Conservation (phyloP, 2,797 vertebrate genomes). For the Rhabdomys pumilio region DNA sequence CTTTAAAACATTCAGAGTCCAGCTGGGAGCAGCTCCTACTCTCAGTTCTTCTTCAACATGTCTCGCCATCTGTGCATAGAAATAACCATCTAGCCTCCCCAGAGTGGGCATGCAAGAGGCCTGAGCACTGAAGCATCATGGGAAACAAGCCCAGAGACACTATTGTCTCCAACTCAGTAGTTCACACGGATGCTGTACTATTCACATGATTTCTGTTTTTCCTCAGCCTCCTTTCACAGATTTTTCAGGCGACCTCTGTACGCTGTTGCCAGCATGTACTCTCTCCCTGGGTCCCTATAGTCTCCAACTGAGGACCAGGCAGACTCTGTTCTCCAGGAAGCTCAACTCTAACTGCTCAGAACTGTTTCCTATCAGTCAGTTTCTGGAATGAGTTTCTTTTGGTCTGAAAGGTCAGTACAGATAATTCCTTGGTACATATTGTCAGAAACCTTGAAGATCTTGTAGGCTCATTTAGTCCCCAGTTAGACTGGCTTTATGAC, state of each 20-base stretch:
- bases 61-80: not conserved
- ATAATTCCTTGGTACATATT: not conserved
- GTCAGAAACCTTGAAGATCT: slow-evolving; percentile 20
- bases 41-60: not conserved
- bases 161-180: not conserved
- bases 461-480: not conserved
- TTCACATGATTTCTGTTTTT: not conserved
- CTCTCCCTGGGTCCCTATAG: not conserved
- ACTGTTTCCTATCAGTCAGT: not conserved
- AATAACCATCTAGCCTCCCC: not conserved
- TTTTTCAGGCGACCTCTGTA: not conserved
- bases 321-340: not conserved
- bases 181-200: not conserved
- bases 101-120: not conserved
- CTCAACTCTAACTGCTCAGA: not conserved
- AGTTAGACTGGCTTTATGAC: not conserved
- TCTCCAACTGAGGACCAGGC: not conserved
- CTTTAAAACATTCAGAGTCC: not conserved
- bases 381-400: not conserved
- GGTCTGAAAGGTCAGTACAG: not conserved
- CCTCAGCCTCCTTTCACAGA: not conserved
- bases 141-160: not conserved
- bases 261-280: not conserved
- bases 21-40: not conserved
- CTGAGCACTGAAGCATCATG: not conserved